A percentile compares a stretch with the other conserved stretches of the same genome.
These are phyloP conservation scores for Stigmatopora nigra DNA, from an alignment of 2,113 vertebrate genomes.

Conservation along the genomic window DNA sequence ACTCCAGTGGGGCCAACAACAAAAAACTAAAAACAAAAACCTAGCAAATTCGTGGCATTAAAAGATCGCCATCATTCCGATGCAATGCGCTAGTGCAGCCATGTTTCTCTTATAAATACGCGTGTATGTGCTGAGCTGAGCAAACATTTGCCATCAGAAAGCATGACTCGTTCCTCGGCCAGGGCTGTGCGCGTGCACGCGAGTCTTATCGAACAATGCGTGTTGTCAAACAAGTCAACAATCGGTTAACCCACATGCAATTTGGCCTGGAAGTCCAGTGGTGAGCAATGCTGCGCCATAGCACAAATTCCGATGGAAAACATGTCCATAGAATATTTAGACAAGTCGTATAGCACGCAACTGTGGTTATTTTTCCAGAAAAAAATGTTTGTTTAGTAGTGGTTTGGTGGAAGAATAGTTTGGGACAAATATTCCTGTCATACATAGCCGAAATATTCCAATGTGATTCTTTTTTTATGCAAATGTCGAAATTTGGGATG, in stretches of 20 bases:
- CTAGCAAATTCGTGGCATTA: background rate
- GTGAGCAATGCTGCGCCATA: too few species aligned
- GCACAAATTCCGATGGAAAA: background rate
- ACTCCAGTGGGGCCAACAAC: background rate
- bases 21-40: background rate
- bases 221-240: conserved; percentile 18
- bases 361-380: too few species aligned
- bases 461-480: too few species aligned
- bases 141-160: conserved; percentile 56
- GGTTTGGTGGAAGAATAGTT: too few species aligned
- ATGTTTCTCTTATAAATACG: conserved; percentile 43
- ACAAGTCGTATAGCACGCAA: too few species aligned
- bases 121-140: conserved; percentile 51
- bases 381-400: too few species aligned
- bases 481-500: too few species aligned
- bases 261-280: background rate
- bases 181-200: background rate
- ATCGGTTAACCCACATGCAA: conserved; percentile 4
- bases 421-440: too few species aligned
- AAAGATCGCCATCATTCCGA: conserved; percentile 25
- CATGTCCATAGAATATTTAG: too few species aligned
- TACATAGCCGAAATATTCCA: too few species aligned
- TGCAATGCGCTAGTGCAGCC: conserved; percentile 9
- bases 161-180: conserved; percentile 23
- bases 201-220: background rate